Conservation (phyloP, 2,888 invertebrate species). For the Saturnia pavonia region DNA sequence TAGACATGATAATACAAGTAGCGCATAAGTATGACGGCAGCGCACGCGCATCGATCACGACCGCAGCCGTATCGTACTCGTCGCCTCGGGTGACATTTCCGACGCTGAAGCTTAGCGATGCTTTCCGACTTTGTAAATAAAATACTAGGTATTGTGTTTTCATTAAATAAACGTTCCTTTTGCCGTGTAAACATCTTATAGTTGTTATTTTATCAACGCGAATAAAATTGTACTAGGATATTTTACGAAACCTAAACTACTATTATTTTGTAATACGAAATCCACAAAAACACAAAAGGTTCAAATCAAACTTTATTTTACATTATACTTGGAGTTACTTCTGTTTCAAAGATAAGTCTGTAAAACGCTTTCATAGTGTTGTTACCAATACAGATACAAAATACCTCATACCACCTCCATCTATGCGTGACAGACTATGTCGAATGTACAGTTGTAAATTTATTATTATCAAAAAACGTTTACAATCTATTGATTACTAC, state of each 20-base stretch:
- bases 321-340: background rate
- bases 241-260: background rate
- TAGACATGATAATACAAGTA: conserved; percentile 74
- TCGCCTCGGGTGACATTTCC: conserved; percentile 53
- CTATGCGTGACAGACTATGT: background rate
- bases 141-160: conserved; percentile 13
- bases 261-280: background rate
- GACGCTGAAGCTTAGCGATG: conserved; percentile 37
- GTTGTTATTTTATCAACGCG: background rate
- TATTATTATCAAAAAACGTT: too few species aligned
- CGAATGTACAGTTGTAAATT: background rate
- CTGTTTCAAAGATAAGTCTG: background rate
- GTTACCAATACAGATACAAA: too few species aligned
- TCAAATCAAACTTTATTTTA: background rate
- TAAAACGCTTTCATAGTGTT: background rate
- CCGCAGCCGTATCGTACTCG: conserved; percentile 35
- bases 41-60: conserved; percentile 76
- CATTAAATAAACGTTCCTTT: background rate
- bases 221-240: background rate
- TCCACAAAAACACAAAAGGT: background rate
- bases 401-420: too few species aligned
- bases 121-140: conserved; percentile 14
- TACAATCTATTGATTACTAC: too few species aligned
- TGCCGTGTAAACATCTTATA: conserved; percentile 1
- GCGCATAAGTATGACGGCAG: conserved; percentile 68